Evolutionary conservation across 2,797 vertebrate species (phyloP).

Genomic region (Sylvilagus floridanus): DNA sequence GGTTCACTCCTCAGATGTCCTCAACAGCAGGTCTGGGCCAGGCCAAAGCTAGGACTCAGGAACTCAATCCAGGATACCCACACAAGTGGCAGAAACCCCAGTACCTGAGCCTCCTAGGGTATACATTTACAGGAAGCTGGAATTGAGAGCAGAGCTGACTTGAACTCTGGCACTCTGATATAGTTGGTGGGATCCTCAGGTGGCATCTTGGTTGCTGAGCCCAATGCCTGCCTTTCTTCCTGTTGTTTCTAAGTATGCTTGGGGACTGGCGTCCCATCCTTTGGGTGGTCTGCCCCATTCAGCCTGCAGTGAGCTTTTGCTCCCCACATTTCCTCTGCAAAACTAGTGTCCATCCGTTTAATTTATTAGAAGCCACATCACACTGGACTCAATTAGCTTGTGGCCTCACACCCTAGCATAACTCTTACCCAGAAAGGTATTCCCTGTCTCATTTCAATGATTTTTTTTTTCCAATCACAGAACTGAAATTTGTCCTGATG

Average conservation of each 20-base stretch:
- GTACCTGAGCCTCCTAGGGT: no score
- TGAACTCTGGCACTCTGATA: no score
- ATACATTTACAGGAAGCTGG: no score
- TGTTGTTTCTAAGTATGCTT: not conserved
- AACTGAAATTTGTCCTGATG: not conserved
- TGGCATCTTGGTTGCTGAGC: no score
- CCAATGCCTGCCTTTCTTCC: not conserved
- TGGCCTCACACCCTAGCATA: not conserved
- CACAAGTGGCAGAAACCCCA: no score
- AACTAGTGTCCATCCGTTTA: not conserved
- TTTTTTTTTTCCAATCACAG: not conserved
- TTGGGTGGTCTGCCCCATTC: rapidly evolving
- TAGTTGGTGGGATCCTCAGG: no score
- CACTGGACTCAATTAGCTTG: not conserved
- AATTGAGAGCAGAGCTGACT: no score
- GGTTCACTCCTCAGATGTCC: no score
- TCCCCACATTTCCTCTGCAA: not conserved
- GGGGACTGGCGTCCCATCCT: not conserved
- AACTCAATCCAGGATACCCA: no score
- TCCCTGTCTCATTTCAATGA: not conserved
- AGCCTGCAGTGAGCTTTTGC: not conserved
- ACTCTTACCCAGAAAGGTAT: not conserved
- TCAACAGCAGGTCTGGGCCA: no score
- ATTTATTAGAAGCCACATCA: not conserved
- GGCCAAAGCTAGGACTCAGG: no score